phyloP scores from a whole-genome alignment of 2,797 vertebrate species.

The Epinephelus awoara region DNA sequence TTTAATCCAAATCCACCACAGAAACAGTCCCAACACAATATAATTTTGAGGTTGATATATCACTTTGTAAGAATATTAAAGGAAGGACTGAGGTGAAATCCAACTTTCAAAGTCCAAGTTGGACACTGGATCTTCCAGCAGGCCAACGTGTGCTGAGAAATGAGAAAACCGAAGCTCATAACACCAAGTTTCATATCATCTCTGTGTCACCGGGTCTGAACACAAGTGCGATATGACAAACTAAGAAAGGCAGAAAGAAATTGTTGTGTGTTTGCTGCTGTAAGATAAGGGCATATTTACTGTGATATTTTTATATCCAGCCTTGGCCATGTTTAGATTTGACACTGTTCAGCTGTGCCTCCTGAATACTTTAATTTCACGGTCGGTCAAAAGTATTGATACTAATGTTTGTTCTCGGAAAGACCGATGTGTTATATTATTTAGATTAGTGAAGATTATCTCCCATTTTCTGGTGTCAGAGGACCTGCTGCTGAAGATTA shows the following conservation, averaged over 20 bases:
- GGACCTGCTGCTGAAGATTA: conserved; percentile 20
- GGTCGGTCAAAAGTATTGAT: conserved; percentile 7
- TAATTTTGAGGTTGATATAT: conserved; percentile 16
- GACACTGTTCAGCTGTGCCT: not conserved
- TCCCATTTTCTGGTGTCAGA: conserved; percentile 12
- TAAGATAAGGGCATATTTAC: not conserved
- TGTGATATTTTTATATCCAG: not conserved
- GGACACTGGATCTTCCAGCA: not conserved
- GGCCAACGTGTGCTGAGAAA: conserved; percentile 23
- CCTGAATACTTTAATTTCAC: conserved; percentile 10
- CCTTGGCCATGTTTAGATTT: not conserved
- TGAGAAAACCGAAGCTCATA: not conserved
- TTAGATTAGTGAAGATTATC: conserved; percentile 37
- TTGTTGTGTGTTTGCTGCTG: not conserved
- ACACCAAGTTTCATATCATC: not conserved
- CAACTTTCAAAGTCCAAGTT: conserved; percentile 38
- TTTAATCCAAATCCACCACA: conserved; percentile 17
- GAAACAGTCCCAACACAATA: conserved; percentile 2
- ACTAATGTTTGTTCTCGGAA: not conserved
- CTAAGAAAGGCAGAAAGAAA: not conserved
- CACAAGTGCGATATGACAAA: not conserved
- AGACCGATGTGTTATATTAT: conserved; percentile 10
- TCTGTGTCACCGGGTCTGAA: not conserved
- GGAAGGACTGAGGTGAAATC: conserved; percentile 16
- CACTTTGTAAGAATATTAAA: conserved; percentile 14